A percentile compares a stretch with the other conserved stretches of the same genome.
Conservation (phyloP, 2,113 vertebrate genomes). For the Mohoua ochrocephala region DNA sequence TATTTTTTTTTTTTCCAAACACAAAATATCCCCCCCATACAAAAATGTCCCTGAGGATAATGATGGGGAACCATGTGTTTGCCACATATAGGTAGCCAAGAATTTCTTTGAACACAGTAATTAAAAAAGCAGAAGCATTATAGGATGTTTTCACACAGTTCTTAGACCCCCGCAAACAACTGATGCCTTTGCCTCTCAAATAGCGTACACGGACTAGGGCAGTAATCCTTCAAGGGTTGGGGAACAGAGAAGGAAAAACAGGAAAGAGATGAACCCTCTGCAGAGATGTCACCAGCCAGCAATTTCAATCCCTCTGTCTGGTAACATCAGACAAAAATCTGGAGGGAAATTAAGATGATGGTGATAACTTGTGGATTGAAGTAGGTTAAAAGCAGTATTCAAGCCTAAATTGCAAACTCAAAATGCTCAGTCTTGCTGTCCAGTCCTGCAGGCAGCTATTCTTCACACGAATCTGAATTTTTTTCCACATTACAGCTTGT, state of each 20-base stretch:
- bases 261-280: not conserved
- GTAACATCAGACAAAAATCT: not conserved
- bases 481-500: not conserved
- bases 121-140: not conserved
- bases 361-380: not conserved
- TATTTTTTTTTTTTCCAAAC: not conserved
- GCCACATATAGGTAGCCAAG: not conserved
- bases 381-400: not conserved
- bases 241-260: not conserved
- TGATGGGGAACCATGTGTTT: not conserved
- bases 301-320: not conserved
- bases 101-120: not conserved
- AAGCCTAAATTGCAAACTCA: not conserved
- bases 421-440: not conserved
- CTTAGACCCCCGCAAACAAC: not conserved
- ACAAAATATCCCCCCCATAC: not conserved
- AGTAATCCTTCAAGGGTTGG: not conserved
- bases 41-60: not conserved
- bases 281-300: not conserved
- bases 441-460: not conserved
- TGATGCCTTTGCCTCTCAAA: not conserved
- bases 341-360: not conserved
- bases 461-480: not conserved
- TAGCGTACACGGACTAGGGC: fast-evolving
- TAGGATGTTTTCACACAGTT: not conserved